A percentile compares a stretch with the other conserved stretches of the same genome.
These are phyloP conservation scores for Blennius ocellaris DNA, from an alignment of 2,113 vertebrate genomes.

Conservation along the genomic window DNA sequence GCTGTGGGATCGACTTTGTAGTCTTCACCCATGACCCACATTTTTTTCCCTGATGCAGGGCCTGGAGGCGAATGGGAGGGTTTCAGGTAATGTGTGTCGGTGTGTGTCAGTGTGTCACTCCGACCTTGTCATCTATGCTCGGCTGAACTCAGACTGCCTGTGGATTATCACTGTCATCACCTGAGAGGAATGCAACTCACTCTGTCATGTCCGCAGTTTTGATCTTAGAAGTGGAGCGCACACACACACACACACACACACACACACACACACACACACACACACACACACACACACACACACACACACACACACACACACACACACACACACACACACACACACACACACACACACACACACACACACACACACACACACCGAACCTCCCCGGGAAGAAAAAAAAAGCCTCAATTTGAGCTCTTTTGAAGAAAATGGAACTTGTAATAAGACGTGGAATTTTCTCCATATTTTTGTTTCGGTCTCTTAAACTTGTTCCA, in stretches of 20 bases:
- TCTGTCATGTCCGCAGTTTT: conserved; percentile 53
- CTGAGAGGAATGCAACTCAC: conserved; percentile 57
- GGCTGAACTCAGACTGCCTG: conserved; percentile 45
- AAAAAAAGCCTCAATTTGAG: not conserved
- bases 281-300: too few relatives aligned
- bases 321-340: too few relatives aligned
- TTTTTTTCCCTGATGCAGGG: conserved; percentile 6
- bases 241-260: not conserved
- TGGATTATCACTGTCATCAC: conserved; percentile 67
- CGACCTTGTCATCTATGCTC: conserved; percentile 50
- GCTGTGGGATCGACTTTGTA: conserved; percentile 37
- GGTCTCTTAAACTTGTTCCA: conserved; percentile 11
- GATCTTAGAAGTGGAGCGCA: conserved; percentile 46
- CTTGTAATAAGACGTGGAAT: conserved; percentile 15
- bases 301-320: too few relatives aligned
- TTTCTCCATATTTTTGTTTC: not conserved
- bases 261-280: not conserved
- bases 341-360: too few relatives aligned
- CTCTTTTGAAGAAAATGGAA: not conserved
- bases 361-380: too few relatives aligned
- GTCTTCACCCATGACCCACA: conserved; percentile 61
- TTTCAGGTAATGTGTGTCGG: conserved; percentile 62
- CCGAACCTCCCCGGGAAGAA: not conserved
- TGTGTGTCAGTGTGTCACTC: conserved; percentile 66
- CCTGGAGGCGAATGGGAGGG: conserved; percentile 46